These are phyloP conservation scores for Lontra canadensis DNA, from an alignment of 2,113 vertebrate species.

Conservation along the genomic window DNA sequence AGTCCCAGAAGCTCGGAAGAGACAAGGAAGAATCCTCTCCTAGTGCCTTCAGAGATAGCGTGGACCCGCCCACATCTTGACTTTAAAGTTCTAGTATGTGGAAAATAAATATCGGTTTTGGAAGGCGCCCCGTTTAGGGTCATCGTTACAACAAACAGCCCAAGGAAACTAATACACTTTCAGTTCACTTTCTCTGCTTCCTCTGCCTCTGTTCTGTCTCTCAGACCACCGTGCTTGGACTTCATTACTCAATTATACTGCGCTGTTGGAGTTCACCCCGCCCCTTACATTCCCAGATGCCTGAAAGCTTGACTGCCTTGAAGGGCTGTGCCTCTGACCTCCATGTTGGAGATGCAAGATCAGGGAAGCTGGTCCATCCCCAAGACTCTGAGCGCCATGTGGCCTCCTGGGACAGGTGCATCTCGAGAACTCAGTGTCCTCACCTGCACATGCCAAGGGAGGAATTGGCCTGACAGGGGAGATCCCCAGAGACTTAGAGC, in stretches of 20 bases:
- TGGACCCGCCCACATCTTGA: background rate
- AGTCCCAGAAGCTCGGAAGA: background rate
- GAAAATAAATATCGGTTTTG: background rate
- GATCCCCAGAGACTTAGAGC: background rate
- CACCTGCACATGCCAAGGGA: background rate
- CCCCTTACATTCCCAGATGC: background rate
- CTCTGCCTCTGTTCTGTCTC: background rate
- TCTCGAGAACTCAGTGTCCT: background rate
- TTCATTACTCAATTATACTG: background rate
- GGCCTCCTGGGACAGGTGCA: background rate
- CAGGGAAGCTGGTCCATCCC: background rate
- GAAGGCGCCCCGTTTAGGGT: background rate
- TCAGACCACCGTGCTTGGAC: background rate
- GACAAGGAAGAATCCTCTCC: background rate
- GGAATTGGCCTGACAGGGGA: background rate
- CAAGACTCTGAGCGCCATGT: background rate
- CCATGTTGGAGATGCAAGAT: background rate
- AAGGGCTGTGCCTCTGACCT: background rate
- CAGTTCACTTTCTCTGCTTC: background rate
- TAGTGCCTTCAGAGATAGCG: background rate
- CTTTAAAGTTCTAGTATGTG: background rate
- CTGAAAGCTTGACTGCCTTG: background rate
- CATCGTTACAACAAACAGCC: background rate
- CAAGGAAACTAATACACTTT: background rate
- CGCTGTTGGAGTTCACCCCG: background rate